Evolutionary conservation across 2,113 vertebrate species (phyloP), one percentile per base, ranked within the genome.

Genomic region (Helogale parvula): DNA sequence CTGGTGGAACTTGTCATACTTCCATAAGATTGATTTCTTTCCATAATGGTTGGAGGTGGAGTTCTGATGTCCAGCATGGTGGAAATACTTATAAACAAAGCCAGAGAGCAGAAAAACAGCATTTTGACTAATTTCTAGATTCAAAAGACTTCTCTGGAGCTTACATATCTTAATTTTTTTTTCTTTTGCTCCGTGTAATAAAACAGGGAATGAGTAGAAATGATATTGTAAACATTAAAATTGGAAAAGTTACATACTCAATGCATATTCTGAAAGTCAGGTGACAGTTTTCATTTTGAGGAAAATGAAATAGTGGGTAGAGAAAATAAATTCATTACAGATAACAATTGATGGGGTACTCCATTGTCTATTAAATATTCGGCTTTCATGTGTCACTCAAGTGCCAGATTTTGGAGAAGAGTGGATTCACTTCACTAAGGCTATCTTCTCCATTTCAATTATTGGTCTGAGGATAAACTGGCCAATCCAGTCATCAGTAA

Each of bases 321-420:
- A 90, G 45, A 54, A 93, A 96, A 93, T 96, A 87, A 85, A 80
- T n/a, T 97, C 45, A 86, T 71, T 76, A 90, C 47, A 63, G 77
- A 27, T 81, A 90, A 90, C 90, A 90, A 33, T 3, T 23, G 47
- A 69, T 94, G 60, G 29, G 33, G 31, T 63, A n/a, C 1, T 3
- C 5, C 12, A 60, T 50, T 66, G 15, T 88, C 17, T 91, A 23
- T 10, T 88, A 92, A 90, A 31, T 81, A 76, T 69, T 97, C 29
- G 86, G 38, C 17, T 77, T 38, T 31, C 57, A 25, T 23, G 33
- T 68, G 33, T 74, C 63, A 72, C 41, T 89, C 60, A 76, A 2
- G 6, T 74, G 25, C 11, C 65, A 60, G 13, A 29, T 84, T 90
- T 95, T 57, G 10, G 21, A 89, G 15, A 66, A 81, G 33, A 88